Conservation (phyloP, 2,888 invertebrate genomes). For the Drosophila bunnanda region DNA sequence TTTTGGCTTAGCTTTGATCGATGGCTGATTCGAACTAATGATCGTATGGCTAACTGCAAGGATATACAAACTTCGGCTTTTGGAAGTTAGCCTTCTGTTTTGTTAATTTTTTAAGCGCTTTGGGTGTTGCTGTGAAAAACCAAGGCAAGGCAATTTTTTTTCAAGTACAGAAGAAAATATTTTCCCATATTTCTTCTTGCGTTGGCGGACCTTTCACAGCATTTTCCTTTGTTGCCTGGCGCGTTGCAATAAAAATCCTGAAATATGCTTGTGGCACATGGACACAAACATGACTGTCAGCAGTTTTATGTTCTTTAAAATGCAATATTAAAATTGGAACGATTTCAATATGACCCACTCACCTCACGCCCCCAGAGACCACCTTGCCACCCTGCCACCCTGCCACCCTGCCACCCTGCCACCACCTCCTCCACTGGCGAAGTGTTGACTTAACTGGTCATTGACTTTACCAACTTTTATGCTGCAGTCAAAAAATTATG, state of each 20-base stretch:
- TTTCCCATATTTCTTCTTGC: slow-evolving; percentile 35
- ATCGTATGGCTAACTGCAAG: no score
- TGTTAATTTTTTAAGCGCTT: background rate
- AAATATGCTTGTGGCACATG: slow-evolving; percentile 56
- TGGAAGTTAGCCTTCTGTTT: no score
- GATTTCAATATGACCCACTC: slow-evolving; percentile 57
- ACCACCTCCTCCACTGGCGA: slow-evolving; percentile 10
- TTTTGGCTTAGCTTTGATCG: no score
- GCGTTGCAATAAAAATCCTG: slow-evolving; percentile 51
- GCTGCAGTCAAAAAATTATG: slow-evolving; percentile 75
- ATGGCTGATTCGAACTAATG: no score
- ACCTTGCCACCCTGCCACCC: slow-evolving; percentile 8
- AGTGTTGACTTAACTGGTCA: slow-evolving; percentile 78
- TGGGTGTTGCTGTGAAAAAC: slow-evolving; percentile 6
- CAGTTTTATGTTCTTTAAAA: slow-evolving; percentile 59
- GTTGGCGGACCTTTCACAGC: slow-evolving; percentile 38
- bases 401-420: slow-evolving; percentile 2
- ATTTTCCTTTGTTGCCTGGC: slow-evolving; percentile 29
- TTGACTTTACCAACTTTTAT: slow-evolving; percentile 77
- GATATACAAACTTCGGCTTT: no score
- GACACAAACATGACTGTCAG: slow-evolving; percentile 51
- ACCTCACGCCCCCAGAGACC: slow-evolving; percentile 6
- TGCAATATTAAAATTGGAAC: slow-evolving; percentile 59
- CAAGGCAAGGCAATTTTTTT: background rate
- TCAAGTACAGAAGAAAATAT: slow-evolving; percentile 10